Conservation (phyloP, 1,140 invertebrate species). For the Andrena cerasifolii region DNA sequence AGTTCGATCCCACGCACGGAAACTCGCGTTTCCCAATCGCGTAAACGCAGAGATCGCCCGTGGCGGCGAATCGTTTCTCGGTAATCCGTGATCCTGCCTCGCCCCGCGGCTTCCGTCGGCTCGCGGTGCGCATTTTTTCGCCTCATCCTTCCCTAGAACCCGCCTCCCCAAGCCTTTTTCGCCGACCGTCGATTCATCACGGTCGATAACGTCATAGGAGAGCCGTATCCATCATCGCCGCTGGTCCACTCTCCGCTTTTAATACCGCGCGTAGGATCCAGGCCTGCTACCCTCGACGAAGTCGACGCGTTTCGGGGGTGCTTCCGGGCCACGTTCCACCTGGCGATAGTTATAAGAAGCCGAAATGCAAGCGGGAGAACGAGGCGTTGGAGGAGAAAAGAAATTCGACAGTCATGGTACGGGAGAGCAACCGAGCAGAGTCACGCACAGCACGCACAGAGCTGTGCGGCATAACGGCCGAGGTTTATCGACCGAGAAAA, state of each 20-base stretch:
- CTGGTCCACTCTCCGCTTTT: neutral
- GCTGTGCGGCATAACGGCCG: neutral
- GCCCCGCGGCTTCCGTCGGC: too few species aligned
- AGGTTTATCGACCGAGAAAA: slow-evolving; percentile 10
- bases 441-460: slow-evolving; percentile 3
- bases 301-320: slow-evolving; percentile 1
- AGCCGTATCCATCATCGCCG: neutral
- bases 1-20: slow-evolving; percentile 45
- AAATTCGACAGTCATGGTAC: neutral
- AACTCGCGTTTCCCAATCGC: slow-evolving; percentile 54
- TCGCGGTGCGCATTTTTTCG: neutral
- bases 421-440: neutral
- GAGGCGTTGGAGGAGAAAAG: neutral
- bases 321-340: too few species aligned
- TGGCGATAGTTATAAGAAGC: too few species aligned
- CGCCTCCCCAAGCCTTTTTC: neutral
- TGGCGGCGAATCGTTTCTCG: slow-evolving; percentile 27
- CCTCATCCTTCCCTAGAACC: neutral
- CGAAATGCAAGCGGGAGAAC: too few species aligned
- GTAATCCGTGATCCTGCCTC: neutral
- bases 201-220: slow-evolving; percentile 6
- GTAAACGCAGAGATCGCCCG: slow-evolving; percentile 45
- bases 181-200: slow-evolving; percentile 1
- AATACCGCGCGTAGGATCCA: slow-evolving; percentile 1
- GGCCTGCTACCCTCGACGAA: neutral